These are phyloP conservation scores for Linnaemya tessellans DNA, from an alignment of 2,888 invertebrate species.

Conservation along the genomic window DNA sequence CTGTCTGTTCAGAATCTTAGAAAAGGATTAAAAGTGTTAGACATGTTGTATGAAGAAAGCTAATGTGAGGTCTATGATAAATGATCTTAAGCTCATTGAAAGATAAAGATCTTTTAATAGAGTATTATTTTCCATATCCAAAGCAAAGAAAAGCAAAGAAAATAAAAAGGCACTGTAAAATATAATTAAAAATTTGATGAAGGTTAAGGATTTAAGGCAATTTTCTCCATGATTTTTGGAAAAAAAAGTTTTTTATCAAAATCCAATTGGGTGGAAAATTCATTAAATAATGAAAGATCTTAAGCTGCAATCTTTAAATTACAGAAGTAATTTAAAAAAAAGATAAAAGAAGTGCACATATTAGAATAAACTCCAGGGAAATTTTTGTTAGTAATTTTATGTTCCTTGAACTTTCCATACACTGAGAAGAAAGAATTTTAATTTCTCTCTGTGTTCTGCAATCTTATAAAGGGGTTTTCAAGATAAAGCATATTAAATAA, in stretches of 20 bases:
- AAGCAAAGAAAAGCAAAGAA: background rate
- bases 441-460: too few relatives aligned
- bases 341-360: too few relatives aligned
- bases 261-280: constrained; percentile 32
- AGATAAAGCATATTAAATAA: too few relatives aligned
- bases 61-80: constrained; percentile 68
- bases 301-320: background rate
- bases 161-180: constrained; percentile 15
- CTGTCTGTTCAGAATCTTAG: background rate
- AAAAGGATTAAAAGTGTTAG: constrained; percentile 64
- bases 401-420: background rate
- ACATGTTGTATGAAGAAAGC: constrained; percentile 53
- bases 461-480: too few relatives aligned
- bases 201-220: constrained; percentile 30
- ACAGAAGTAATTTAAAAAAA: background rate
- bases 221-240: background rate
- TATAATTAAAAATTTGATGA: constrained; percentile 55
- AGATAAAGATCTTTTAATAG: constrained; percentile 66
- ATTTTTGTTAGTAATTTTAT: background rate
- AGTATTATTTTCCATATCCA: constrained; percentile 55
- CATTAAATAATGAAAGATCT: background rate
- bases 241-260: background rate
- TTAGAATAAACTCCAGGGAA: too few relatives aligned
- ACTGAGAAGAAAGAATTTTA: background rate
- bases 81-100: constrained; percentile 58